phyloP scores from a whole-genome alignment of 2,888 invertebrate species.

The Brachypalpus laphriformis region DNA sequence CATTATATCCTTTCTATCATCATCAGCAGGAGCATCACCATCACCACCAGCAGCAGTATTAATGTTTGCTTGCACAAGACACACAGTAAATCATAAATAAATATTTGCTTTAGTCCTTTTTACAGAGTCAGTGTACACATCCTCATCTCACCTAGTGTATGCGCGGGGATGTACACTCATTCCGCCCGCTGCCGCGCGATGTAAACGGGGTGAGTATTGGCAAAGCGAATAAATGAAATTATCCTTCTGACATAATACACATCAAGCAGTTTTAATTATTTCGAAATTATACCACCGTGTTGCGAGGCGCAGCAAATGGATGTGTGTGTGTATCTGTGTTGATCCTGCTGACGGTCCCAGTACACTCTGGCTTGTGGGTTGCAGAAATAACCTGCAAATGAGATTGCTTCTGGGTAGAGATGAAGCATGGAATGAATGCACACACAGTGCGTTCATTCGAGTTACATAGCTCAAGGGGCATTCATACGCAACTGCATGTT shows the following conservation, averaged over 20 bases:
- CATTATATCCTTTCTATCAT: constrained; percentile 9
- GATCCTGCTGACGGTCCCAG: background rate
- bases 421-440: constrained; percentile 4
- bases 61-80: constrained; percentile 61
- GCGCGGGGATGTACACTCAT: too few species aligned
- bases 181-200: background rate
- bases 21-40: background rate
- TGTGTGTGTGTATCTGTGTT: background rate
- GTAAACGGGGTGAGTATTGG: constrained; percentile 20
- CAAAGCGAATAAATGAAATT: constrained; percentile 54
- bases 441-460: constrained; percentile 18
- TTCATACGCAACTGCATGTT: constrained; percentile 17
- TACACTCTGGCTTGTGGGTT: background rate
- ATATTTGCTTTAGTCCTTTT: constrained; percentile 58
- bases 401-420: background rate
- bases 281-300: constrained; percentile 24
- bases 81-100: constrained; percentile 72
- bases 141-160: background rate
- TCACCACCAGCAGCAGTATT: constrained; percentile 4
- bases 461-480: background rate
- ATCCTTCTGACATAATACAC: constrained; percentile 50
- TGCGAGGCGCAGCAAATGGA: background rate
- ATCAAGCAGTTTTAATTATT: constrained; percentile 56
- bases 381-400: constrained; percentile 1
- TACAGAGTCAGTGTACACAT: constrained; percentile 20